A percentile compares a stretch with the other conserved stretches of the same genome.
Conservation (phyloP, 2,888 invertebrate species). For the Nineta flava region DNA sequence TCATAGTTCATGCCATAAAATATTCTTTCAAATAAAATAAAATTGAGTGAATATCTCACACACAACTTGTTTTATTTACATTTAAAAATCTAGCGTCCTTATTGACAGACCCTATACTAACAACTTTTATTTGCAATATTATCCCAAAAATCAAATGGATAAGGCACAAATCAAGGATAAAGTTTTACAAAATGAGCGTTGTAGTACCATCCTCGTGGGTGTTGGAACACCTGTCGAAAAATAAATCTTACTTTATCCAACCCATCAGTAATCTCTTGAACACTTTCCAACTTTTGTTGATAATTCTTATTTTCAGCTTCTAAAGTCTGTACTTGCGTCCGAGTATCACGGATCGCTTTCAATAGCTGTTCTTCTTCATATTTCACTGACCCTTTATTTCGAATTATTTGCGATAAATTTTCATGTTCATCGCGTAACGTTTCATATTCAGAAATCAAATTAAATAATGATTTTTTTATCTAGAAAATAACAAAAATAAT, state of each 20-base stretch:
- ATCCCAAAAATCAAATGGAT: too few relatives aligned
- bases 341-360: slow-evolving; percentile 1
- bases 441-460: slow-evolving; percentile 1
- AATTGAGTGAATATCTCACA: too few relatives aligned
- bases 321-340: background rate
- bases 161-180: too few relatives aligned
- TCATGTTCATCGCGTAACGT: background rate
- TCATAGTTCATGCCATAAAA: too few relatives aligned
- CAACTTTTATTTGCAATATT: too few relatives aligned
- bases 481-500: background rate
- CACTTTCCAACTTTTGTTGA: slow-evolving; percentile 1
- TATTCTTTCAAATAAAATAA: too few relatives aligned
- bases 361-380: slow-evolving; percentile 1
- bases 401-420: background rate
- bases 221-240: too few relatives aligned
- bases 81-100: too few relatives aligned
- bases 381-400: background rate
- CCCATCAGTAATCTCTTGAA: slow-evolving; percentile 5
- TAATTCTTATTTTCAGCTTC: slow-evolving; percentile 1
- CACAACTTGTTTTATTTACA: too few relatives aligned
- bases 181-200: too few relatives aligned
- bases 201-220: too few relatives aligned
- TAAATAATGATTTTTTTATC: background rate
- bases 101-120: too few relatives aligned
- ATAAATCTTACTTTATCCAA: background rate